Base-by-base conservation (phyloP, 2,113 vertebrate species). In the Capreolus pygargus region DNA sequence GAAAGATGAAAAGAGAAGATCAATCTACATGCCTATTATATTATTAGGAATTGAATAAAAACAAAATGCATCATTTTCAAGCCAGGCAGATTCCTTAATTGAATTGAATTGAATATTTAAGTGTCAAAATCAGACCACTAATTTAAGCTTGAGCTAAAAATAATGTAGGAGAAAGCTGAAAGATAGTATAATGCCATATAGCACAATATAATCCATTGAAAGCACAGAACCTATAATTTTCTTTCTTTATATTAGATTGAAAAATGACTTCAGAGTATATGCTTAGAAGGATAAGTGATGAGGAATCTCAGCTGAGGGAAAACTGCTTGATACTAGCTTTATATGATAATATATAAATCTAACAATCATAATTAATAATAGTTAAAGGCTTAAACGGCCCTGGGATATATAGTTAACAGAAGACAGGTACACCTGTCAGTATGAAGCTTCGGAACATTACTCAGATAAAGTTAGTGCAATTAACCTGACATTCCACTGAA, bases 321-420 rank as follows among this genome's bases (percentile, higher is more conserved):
- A 95, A 97, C 52, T 83, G n/a, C 87, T 98, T 97, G 61, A 95
- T 97, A 33, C 13, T 57, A 96, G 91, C 90, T 98, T 98, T 96
- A 27, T 97, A 64, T 97, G 88, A 86, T 98, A 95, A 97, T 91
- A 33, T 95, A 97, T 97, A 98, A 97, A 95, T 98, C 94, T 92
- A 97, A 97, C 13, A 98, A 93, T 54, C 94, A 94, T 43, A 98
- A 98, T 98, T 98, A 98, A 98, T 98, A 98, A 97, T 76, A 97
- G 95, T 96, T 98, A 83, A 39, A 97, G 84, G 10, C 50, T 67
- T 96, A 91, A 97, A 95, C 97, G 96, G 95, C 95, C 97, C 93
- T 86, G 54, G 95, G 97, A 97, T 93, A 97, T 76, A 96, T 1
- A 23, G 95, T 89, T 83, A 97, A 95, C 82, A 64, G 88, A 98